phyloP scores from a whole-genome alignment of 2,888 invertebrate species.

The Bursaphelenchus okinawaensis region DNA sequence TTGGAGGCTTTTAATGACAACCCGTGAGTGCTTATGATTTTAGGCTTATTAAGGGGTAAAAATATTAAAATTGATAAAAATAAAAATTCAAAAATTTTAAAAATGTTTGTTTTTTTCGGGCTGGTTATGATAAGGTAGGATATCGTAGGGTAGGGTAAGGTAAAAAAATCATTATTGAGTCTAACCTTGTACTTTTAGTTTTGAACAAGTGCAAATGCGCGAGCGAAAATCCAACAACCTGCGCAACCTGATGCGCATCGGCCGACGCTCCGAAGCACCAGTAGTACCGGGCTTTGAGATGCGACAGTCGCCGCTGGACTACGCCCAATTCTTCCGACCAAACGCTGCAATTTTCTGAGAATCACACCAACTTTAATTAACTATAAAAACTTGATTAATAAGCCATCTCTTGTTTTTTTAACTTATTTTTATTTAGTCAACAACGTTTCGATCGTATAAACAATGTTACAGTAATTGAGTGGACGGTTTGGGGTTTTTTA shows the following conservation, averaged over 20 bases:
- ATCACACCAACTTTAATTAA: no score
- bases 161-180: no score
- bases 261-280: conserved; percentile 10
- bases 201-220: conserved; percentile 5
- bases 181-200: no score
- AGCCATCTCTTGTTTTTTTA: neutral
- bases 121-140: no score
- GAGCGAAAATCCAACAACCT: conserved; percentile 14
- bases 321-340: conserved; percentile 12
- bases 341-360: neutral
- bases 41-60: no score
- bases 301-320: neutral
- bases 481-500: no score
- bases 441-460: neutral
- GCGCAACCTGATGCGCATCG: conserved; percentile 22
- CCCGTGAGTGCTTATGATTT: no score
- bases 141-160: no score
- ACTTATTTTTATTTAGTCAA: no score
- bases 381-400: neutral
- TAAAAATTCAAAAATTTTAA: no score
- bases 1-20: neutral
- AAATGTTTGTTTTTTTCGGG: no score
- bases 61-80: no score
- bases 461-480: neutral
- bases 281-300: neutral